phyloP scores from a whole-genome alignment of 2,797 vertebrate genomes.

The Lophotriccus pileatus region DNA sequence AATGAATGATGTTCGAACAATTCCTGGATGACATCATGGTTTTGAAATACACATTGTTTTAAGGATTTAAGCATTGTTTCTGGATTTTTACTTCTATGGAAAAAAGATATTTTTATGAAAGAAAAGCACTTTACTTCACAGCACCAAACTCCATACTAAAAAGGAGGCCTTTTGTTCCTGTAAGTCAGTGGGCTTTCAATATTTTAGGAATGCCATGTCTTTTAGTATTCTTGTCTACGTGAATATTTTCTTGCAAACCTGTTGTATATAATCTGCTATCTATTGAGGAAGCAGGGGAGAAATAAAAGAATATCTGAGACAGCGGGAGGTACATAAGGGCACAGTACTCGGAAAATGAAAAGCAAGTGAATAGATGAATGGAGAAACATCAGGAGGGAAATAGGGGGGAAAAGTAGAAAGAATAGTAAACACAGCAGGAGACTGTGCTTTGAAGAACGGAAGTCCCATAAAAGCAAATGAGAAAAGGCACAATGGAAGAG shows the following conservation, averaged over 20 bases:
- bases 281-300: neutral
- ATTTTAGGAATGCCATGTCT: neutral
- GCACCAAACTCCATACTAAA: neutral
- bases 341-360: neutral
- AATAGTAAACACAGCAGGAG: neutral
- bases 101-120: neutral
- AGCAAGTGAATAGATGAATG: neutral
- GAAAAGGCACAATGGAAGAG: neutral
- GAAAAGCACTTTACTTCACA: neutral
- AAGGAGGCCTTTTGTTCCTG: neutral
- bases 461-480: neutral
- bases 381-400: neutral
- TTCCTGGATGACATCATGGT: neutral
- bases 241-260: neutral
- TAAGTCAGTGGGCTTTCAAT: neutral
- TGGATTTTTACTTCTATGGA: neutral
- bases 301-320: neutral
- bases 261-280: neutral
- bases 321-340: neutral
- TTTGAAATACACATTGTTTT: neutral
- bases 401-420: neutral
- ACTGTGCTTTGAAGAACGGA: neutral
- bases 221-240: neutral
- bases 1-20: neutral
- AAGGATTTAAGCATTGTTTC: neutral